Base-by-base conservation (phyloP, 2,888 invertebrate genomes). In the Strigamia maritima region DNA sequence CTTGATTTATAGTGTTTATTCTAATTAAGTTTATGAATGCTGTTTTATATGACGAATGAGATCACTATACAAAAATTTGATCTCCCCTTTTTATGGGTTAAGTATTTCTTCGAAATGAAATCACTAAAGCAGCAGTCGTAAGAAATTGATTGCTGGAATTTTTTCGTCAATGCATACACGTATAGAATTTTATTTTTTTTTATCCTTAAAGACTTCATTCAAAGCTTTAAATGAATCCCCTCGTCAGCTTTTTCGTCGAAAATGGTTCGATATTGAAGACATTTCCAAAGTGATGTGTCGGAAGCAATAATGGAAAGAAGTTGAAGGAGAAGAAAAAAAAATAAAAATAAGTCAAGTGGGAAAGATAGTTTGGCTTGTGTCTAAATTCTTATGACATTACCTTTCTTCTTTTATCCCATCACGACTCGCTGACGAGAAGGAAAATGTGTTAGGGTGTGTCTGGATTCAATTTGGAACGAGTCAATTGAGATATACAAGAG, bases 391-490 rank as follows among this genome's bases (percentile, higher is more conserved):
- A 54, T 54, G 54, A 54, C 54, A 54, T 26, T 70, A 70, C 28
- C 70, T 28, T 70, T 24, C 24, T 70, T 70, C 28, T 70, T 28
- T 28, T 19, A 54, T 54, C 19, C 54, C 54, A 54, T 54, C 54
- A 54, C 44, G 54, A 54, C 19, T 54, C 54, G 54, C 70, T 70
- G 26, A 70, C 26, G 70, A 70, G 70, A n/a, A 70, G 70, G 70
- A 70, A 70, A 70, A 70, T 70, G 70, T 70, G 70, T 70, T 70
- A 70, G 70, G 70, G 70, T 70, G 70, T 24, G 70, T 70, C 70
- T 70, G 70, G 70, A 70, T 70, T 70, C 70, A 70, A 70, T 70
- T 70, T 70, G 70, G 70, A 70, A 28, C 70, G 70, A 70, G 70
- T 70, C 70, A 70, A 70, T 70, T 70, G 70, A 70, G 70, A 70